phyloP scores from a whole-genome alignment of 2,888 invertebrate genomes.

The Eilema depressum region DNA sequence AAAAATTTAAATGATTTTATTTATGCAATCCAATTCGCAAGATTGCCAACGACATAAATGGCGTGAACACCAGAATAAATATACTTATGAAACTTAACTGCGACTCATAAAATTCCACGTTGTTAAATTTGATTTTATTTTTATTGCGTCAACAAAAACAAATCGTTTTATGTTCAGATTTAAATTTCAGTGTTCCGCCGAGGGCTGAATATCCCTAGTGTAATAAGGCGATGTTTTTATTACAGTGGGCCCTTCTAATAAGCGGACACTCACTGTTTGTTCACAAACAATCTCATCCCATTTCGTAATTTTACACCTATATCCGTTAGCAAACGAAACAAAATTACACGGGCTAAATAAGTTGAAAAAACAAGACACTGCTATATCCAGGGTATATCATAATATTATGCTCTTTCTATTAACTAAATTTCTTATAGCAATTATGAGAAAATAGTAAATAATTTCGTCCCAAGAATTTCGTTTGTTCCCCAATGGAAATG shows the following conservation, averaged over 20 bases:
- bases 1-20: constrained; percentile 18
- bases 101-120: constrained; percentile 63
- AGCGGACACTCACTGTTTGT: constrained; percentile 81
- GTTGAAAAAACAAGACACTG: constrained; percentile 53
- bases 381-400: not conserved
- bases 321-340: constrained; percentile 66
- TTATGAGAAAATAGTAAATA: not conserved
- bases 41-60: constrained; percentile 20
- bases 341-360: constrained; percentile 66
- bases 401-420: not conserved
- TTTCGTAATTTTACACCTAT: constrained; percentile 79
- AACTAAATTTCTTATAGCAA: not conserved
- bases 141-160: constrained; percentile 77
- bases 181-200: constrained; percentile 74
- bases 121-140: constrained; percentile 76
- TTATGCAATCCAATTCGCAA: constrained; percentile 11
- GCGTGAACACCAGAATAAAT: constrained; percentile 35
- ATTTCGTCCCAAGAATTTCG: not conserved
- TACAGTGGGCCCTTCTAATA: constrained; percentile 80
- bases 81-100: constrained; percentile 62
- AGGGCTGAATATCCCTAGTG: constrained; percentile 63
- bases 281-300: constrained; percentile 79
- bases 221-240: constrained; percentile 84
- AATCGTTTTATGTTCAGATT: constrained; percentile 80
- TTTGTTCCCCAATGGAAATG: no score